These are phyloP conservation scores for Scaptomyza flava DNA, from an alignment of 2,888 invertebrate genomes.

Conservation along the genomic window DNA sequence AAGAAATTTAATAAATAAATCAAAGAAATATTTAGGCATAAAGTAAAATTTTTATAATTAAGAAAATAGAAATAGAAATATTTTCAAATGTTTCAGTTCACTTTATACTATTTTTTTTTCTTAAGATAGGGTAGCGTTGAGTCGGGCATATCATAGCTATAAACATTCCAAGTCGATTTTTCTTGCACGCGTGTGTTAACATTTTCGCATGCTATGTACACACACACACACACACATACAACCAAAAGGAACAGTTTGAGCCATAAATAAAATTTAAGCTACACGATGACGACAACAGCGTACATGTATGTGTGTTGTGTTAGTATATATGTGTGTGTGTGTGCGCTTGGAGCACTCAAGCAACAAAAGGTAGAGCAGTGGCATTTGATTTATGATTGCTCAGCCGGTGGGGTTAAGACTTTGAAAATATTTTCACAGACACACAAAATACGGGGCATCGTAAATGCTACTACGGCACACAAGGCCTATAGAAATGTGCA, in stretches of 20 bases:
- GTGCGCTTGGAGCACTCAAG: slow-evolving; percentile 59
- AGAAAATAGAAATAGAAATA: not conserved
- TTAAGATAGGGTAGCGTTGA: slow-evolving; percentile 3
- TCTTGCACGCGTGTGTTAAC: slow-evolving; percentile 52
- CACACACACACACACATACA: slow-evolving; percentile 27
- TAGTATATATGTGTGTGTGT: slow-evolving; percentile 7
- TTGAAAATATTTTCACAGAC: slow-evolving; percentile 78
- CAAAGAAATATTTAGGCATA: not conserved
- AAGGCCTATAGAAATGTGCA: slow-evolving; percentile 6
- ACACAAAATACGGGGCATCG: slow-evolving; percentile 54
- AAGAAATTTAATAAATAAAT: not conserved
- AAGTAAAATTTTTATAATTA: too few species aligned
- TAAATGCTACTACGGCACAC: not conserved
- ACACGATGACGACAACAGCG: slow-evolving; percentile 66
- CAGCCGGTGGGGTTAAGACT: slow-evolving; percentile 77
- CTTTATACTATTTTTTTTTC: not conserved
- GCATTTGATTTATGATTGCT: slow-evolving; percentile 79
- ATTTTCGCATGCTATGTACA: slow-evolving; percentile 48
- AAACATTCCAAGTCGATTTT: slow-evolving; percentile 36
- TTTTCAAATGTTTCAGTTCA: not conserved
- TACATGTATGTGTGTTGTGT: slow-evolving; percentile 21
- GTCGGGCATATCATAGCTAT: not conserved
- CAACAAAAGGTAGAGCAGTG: slow-evolving; percentile 76
- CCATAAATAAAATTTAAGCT: slow-evolving; percentile 79
- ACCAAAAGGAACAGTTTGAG: slow-evolving; percentile 53